Conservation (phyloP, 2,888 invertebrate genomes). For the Hemicrepidius hirtus region DNA sequence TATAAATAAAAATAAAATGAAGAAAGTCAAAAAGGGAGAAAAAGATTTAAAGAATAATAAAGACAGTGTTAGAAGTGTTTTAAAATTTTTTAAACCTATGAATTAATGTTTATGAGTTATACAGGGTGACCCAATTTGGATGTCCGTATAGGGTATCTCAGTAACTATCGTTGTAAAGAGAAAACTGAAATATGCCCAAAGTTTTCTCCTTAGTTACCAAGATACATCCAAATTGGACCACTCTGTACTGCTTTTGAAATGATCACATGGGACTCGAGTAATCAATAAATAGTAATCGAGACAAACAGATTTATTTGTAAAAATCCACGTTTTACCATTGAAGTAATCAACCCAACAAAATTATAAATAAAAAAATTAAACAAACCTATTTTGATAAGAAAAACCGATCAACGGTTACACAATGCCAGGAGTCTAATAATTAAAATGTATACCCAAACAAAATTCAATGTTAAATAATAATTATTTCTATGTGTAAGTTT, state of each 20-base stretch:
- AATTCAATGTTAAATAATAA: not conserved
- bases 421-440: not conserved
- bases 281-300: too few species aligned
- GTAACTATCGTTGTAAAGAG: too few species aligned
- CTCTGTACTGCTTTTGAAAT: too few species aligned
- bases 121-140: too few species aligned
- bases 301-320: not conserved
- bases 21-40: not conserved
- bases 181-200: too few species aligned
- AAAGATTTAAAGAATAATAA: slow-evolving; percentile 4
- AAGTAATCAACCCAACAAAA: not conserved
- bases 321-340: not conserved
- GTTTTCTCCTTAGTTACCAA: too few species aligned
- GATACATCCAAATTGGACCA: not conserved
- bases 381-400: not conserved
- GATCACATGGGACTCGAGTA: too few species aligned
- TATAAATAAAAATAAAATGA: slow-evolving; percentile 9
- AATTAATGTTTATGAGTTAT: not conserved
- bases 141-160: too few species aligned
- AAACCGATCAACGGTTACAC: not conserved
- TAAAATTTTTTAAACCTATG: not conserved
- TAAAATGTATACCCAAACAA: not conserved
- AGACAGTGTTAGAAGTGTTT: not conserved
- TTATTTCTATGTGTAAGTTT: not conserved
- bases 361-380: slow-evolving; percentile 5